These are phyloP conservation scores for Pseudoatta argentina DNA, from an alignment of 1,140 invertebrate species.

Conservation along the genomic window DNA sequence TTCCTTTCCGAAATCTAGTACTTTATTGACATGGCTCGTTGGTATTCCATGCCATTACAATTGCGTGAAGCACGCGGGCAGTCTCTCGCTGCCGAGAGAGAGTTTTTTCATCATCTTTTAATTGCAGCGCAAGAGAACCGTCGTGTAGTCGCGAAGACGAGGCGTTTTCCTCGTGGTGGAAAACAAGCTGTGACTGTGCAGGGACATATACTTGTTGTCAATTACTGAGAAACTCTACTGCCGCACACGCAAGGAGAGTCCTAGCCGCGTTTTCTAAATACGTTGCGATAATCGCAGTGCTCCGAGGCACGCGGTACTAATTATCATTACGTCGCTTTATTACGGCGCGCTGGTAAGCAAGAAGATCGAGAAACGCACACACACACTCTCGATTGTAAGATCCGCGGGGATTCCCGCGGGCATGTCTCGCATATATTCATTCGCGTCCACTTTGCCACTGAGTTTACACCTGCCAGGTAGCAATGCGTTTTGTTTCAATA, in stretches of 20 bases:
- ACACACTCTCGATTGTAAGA: background rate
- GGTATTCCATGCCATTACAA: background rate
- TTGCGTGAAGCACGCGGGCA: background rate
- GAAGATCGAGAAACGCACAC: background rate
- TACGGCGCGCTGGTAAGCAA: conserved; percentile 8
- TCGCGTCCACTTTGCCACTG: conserved; percentile 66
- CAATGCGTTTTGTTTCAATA: conserved; percentile 42
- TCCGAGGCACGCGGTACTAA: conserved; percentile 53
- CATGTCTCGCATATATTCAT: conserved; percentile 70
- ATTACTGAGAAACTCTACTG: conserved; percentile 54
- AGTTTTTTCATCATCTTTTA: conserved; percentile 29
- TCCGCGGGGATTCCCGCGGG: conserved; percentile 38
- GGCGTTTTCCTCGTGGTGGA: conserved; percentile 57
- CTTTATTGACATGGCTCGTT: background rate
- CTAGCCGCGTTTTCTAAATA: conserved; percentile 64
- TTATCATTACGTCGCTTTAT: conserved; percentile 69
- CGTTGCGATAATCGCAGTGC: conserved; percentile 62
- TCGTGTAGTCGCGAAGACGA: background rate
- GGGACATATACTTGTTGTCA: conserved; percentile 57
- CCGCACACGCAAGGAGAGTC: background rate
- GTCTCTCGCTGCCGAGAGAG: background rate
- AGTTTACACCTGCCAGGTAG: conserved; percentile 66
- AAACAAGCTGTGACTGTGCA: conserved; percentile 67
- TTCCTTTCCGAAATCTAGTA: background rate
- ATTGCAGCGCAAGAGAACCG: background rate